Conservation (phyloP, 92 coral and sea anemone species). For the Phenganax stokvisi region DNA sequence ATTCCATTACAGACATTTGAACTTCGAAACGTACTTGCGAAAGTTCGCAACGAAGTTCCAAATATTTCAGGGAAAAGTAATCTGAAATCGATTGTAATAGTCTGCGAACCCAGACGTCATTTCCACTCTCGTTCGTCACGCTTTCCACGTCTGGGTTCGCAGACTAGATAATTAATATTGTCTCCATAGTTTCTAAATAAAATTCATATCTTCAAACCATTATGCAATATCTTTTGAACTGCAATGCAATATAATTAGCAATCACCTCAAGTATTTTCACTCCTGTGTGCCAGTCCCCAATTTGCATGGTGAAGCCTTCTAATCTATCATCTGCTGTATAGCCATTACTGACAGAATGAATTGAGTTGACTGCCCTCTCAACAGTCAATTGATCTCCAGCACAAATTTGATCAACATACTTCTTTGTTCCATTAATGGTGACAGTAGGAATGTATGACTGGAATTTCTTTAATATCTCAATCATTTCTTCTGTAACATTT, state of each 20-base stretch:
- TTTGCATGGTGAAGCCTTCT: conserved; percentile 29
- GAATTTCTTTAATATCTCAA: conserved; percentile 44
- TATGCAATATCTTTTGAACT: background rate
- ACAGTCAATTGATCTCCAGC: conserved; percentile 59
- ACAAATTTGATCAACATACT: conserved; percentile 34
- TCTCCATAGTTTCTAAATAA: too few relatives aligned
- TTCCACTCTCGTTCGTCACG: too few relatives aligned
- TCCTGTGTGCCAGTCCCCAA: conserved; percentile 50
- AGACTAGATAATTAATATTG: too few relatives aligned
- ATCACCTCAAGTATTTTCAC: conserved; percentile 40
- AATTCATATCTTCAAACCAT: background rate
- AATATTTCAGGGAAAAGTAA: too few relatives aligned
- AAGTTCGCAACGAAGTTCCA: too few relatives aligned
- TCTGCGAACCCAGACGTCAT: too few relatives aligned
- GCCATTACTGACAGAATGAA: conserved; percentile 52
- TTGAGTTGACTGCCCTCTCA: conserved; percentile 56
- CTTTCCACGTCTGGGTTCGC: too few relatives aligned
- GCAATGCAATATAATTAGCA: background rate
- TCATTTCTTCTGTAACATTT: conserved; percentile 48
- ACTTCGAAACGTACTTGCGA: too few relatives aligned
- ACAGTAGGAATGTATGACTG: conserved; percentile 42
- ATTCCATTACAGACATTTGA: too few relatives aligned
- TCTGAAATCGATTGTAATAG: too few relatives aligned
- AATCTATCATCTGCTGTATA: conserved; percentile 43
- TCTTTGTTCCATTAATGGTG: conserved; percentile 32